Evolutionary conservation across 2,113 vertebrate genomes (phyloP).

Genomic region (Bambusicola thoracicus): DNA sequence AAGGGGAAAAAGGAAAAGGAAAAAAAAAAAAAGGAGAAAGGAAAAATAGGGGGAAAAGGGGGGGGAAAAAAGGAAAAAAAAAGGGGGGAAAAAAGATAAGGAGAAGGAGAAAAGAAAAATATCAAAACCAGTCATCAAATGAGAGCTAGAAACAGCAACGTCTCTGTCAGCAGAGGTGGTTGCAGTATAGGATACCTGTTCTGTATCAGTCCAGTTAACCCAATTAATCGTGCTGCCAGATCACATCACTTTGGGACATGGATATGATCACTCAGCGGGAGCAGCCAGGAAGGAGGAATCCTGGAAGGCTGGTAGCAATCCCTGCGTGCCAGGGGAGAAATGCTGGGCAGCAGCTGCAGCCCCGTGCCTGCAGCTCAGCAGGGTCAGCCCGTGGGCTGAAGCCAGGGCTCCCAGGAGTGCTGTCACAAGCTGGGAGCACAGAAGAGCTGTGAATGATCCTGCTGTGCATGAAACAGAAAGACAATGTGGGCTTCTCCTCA

Average conservation of each 20-base stretch:
- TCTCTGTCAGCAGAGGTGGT: neutral
- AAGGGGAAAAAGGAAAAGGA: no score
- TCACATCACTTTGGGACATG: neutral
- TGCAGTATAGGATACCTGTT: slow-evolving; percentile 7
- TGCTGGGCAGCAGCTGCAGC: neutral
- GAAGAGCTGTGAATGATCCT: neutral
- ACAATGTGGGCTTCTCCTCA: neutral
- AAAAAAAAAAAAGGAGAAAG: no score
- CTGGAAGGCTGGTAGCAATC: neutral
- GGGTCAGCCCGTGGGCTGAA: neutral
- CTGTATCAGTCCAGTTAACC: neutral
- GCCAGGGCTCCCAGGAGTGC: neutral
- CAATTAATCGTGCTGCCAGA: neutral
- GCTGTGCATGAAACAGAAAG: neutral
- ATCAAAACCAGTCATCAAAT: neutral
- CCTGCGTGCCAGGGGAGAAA: neutral
- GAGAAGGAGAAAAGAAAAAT: neutral
- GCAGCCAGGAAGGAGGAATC: neutral
- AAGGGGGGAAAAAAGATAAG: no score
- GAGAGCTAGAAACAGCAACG: neutral
- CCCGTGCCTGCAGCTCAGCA: fast-evolving
- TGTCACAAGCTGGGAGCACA: fast-evolving
- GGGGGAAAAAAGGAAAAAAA: neutral
- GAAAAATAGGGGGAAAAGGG: neutral
- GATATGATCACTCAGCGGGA: neutral